A percentile compares a stretch with the other conserved stretches of the same genome.
Evolutionary conservation across 2,888 invertebrate genomes (phyloP).

Genomic region (Tuta absoluta): DNA sequence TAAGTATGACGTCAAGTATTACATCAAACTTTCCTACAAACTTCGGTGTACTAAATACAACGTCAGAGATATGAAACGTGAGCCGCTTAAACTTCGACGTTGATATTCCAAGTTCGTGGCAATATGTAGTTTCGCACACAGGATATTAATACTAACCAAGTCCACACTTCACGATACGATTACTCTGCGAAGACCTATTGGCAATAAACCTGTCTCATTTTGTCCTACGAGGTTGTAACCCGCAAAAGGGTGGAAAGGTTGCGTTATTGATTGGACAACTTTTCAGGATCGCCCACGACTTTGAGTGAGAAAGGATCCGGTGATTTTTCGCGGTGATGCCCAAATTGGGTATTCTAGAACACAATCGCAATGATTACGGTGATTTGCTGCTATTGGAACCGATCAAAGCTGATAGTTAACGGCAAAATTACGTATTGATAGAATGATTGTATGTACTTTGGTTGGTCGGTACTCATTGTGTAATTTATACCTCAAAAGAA

Average conservation of each 20-base stretch:
- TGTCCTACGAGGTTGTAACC: neutral
- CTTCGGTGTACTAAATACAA: no score
- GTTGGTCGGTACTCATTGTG: no score
- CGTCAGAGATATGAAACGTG: neutral
- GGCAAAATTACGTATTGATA: no score
- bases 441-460: no score
- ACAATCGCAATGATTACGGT: conserved; percentile 2
- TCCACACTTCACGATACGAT: neutral
- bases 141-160: conserved; percentile 22
- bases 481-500: no score
- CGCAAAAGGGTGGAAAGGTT: conserved; percentile 10
- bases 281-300: conserved; percentile 13
- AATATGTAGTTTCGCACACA: conserved; percentile 17
- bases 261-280: conserved; percentile 17
- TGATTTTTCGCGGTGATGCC: conserved; percentile 4
- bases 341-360: neutral
- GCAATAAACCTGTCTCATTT: conserved; percentile 24
- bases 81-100: neutral
- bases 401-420: neutral
- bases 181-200: conserved; percentile 8
- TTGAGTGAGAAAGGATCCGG: conserved; percentile 2
- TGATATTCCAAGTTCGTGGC: conserved; percentile 14
- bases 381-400: neutral
- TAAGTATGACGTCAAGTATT: no score
- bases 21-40: no score